Percentiles rank a stretch among this genome's conserved stretches.
These are phyloP conservation scores for Lordiphosa clarofinis DNA, from an alignment of 1,140 invertebrate genomes.

Conservation along the genomic window DNA sequence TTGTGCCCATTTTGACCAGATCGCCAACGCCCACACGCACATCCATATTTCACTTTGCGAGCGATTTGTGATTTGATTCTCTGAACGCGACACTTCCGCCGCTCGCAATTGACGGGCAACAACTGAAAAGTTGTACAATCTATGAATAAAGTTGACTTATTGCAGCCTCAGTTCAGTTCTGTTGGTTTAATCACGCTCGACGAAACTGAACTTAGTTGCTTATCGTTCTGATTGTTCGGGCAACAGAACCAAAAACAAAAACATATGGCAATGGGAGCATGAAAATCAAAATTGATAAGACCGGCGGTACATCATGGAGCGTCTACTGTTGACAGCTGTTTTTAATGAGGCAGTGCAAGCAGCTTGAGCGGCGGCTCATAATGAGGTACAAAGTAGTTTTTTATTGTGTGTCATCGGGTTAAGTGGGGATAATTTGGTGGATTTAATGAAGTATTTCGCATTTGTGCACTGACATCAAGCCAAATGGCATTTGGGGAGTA, in stretches of 20 bases:
- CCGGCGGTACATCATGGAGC: constrained; percentile 20
- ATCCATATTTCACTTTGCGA: constrained; percentile 31
- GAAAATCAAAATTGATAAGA: constrained; percentile 38
- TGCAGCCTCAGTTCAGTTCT: constrained; percentile 46
- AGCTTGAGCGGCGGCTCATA: too few relatives aligned
- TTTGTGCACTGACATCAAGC: too few relatives aligned
- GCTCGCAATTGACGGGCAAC: constrained; percentile 40
- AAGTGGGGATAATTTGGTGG: too few relatives aligned
- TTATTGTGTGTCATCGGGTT: too few relatives aligned
- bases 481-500: too few relatives aligned
- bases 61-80: not conserved
- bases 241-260: constrained; percentile 16
- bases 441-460: too few relatives aligned
- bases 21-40: constrained; percentile 45
- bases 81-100: constrained; percentile 36
- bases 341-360: constrained; percentile 19
- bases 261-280: constrained; percentile 42
- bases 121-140: constrained; percentile 43
- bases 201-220: constrained; percentile 30
- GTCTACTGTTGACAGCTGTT: constrained; percentile 38
- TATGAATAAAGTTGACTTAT: constrained; percentile 10
- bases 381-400: too few relatives aligned
- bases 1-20: constrained; percentile 51
- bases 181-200: constrained; percentile 48
- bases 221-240: constrained; percentile 43